Evolutionary conservation across 1,140 invertebrate species (phyloP), one percentile per base, ranked within the genome.

Genomic region (Chrysomallon squamiferum): DNA sequence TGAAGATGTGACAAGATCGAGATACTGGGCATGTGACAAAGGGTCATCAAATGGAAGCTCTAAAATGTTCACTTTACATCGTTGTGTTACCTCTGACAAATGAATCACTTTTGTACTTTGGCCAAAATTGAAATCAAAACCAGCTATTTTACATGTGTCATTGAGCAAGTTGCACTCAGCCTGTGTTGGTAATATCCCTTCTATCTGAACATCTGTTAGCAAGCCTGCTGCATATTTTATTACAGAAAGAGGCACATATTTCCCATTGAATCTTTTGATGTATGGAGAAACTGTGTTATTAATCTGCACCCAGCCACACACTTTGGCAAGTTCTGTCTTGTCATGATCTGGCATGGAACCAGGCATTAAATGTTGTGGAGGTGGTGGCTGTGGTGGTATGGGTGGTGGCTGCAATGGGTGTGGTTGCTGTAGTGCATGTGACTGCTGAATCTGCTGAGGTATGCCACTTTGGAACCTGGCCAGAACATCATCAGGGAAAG

Each of bases 261-360:
- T 94, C 73, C 73, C 92, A 93, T 90, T 52, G 11, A 41, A 29
- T 52, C 80, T 56, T 54, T 70, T 65, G 1, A 95, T 95, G 80
- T 96, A 97, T 3, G 95, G 95, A 52, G 97, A 94, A 33, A 97
- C 93, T 0, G 93, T 95, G 79, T 94, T 94, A 81, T 97, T 96
- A 66, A 97, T 95, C 52, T 93, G 89, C 71, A 96, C 94, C 83
- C 97, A 97, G 52, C 95, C 95, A 86, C 95, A 96, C 15, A 57
- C 45, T 57, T 67, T 68, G 3, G 63, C 62, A 59, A 77, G 38
- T 25, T 71, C 56, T 20, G 52, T 20, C 27, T 43, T 59, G 20
- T 50, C 49, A 41, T 62, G 35, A 38, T 64, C 25, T 33, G 57
- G 25, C 45, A 64, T 62, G n/a, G n/a, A n/a, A n/a, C n/a, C n/a